phyloP scores from a whole-genome alignment of 37 sponge, comb jelly and placozoan species.

The Beroe forskalii region DNA sequence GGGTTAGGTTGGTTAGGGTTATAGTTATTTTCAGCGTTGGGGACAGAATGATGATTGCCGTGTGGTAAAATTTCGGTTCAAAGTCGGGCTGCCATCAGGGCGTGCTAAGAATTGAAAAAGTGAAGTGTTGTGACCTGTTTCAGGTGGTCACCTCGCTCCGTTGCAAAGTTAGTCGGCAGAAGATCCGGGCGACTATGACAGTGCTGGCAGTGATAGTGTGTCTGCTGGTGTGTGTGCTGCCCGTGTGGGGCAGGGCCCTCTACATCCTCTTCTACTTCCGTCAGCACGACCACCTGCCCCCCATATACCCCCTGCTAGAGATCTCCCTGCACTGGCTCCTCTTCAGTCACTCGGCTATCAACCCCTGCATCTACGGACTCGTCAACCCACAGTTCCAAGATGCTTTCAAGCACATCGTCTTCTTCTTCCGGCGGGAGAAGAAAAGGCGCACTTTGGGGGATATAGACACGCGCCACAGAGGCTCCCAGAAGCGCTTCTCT shows the following conservation, averaged over 20 bases:
- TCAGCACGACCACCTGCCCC: neutral
- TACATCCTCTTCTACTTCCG: slow-evolving; percentile 32
- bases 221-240: neutral
- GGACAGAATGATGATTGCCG: no score
- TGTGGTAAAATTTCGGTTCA: no score
- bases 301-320: neutral
- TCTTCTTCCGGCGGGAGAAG: neutral
- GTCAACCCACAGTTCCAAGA: slow-evolving; percentile 27
- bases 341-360: slow-evolving; percentile 3
- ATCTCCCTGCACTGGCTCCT: slow-evolving; percentile 22
- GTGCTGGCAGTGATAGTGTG: slow-evolving; percentile 3
- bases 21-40: no score
- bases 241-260: neutral
- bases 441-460: neutral
- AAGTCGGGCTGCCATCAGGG: no score
- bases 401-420: neutral
- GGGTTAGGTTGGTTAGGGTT: no score
- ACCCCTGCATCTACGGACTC: slow-evolving; percentile 14
- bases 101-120: no score
- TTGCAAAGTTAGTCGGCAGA: neutral
- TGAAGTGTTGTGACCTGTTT: neutral
- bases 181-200: slow-evolving; percentile 1
- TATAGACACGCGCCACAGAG: neutral
- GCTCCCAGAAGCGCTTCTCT: neutral
- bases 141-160: slow-evolving; percentile 9